phyloP scores from a whole-genome alignment of 2,113 vertebrate genomes.

The Oostethus manadensis region DNA sequence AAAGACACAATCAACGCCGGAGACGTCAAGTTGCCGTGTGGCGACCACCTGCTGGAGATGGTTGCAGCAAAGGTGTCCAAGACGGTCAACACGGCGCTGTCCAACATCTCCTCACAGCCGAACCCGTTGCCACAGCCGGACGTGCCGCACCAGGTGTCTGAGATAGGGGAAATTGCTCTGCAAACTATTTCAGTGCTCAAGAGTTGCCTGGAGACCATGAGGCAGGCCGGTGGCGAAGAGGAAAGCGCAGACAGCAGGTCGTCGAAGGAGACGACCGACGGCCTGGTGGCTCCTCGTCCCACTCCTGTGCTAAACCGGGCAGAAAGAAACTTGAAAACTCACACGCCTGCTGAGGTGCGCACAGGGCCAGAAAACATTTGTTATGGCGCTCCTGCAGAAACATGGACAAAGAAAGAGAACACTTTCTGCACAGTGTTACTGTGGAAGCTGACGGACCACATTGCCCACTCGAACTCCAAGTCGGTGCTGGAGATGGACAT shows the following conservation, averaged over 20 bases:
- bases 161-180: slow-evolving; percentile 1
- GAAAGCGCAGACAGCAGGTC: not conserved
- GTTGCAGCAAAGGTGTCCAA: not conserved
- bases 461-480: not conserved
- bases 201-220: slow-evolving; percentile 1
- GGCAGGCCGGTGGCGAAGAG: not conserved
- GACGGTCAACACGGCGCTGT: not conserved
- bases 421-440: not conserved
- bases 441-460: not conserved
- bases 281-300: slow-evolving; percentile 3
- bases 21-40: not conserved
- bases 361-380: not conserved
- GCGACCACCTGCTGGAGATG: slow-evolving; percentile 1
- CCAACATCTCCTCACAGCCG: not conserved
- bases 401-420: slow-evolving; percentile 6
- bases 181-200: not conserved
- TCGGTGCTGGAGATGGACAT: not conserved
- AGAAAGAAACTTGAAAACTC: not conserved
- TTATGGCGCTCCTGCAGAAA: not conserved
- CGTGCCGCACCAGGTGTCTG: slow-evolving; percentile 6
- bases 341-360: not conserved
- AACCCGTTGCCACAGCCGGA: not conserved
- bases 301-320: not conserved
- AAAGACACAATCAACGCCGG: slow-evolving; percentile 6
- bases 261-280: not conserved